Conservation (phyloP, 2,888 invertebrate genomes). For the Drosophila kanekoi region DNA sequence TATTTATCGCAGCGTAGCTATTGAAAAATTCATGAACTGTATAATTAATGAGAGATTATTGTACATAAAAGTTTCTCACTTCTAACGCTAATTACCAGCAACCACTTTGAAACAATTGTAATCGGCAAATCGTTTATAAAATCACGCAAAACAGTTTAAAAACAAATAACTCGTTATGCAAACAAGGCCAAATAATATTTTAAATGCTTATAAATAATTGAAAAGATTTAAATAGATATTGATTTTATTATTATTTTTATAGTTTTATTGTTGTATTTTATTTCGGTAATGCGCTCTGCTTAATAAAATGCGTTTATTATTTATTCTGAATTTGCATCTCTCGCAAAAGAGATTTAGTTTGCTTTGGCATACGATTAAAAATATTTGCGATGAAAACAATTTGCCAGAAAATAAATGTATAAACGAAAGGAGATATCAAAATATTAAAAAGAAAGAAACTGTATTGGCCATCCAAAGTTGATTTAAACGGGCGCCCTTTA, state of each 20-base stretch:
- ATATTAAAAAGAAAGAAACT: not conserved
- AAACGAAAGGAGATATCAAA: not conserved
- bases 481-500: not conserved
- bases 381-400: constrained; percentile 8
- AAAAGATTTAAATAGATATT: constrained; percentile 4
- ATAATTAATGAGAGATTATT: constrained; percentile 47
- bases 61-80: constrained; percentile 4
- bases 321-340: constrained; percentile 2
- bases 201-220: not conserved
- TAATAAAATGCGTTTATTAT: not conserved
- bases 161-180: not conserved
- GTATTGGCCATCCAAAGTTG: constrained; percentile 11
- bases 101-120: constrained; percentile 16
- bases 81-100: constrained; percentile 17
- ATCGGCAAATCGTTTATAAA: not conserved
- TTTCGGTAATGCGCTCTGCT: not conserved
- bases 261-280: too few relatives aligned
- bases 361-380: constrained; percentile 3
- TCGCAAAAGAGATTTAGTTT: not conserved
- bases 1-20: constrained; percentile 27
- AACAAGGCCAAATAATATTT: constrained; percentile 3
- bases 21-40: constrained; percentile 48
- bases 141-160: not conserved
- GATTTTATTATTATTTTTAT: not conserved
- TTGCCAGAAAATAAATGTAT: not conserved